phyloP scores from a whole-genome alignment of 2,888 invertebrate genomes.

The Ecliptopera silaceata region DNA sequence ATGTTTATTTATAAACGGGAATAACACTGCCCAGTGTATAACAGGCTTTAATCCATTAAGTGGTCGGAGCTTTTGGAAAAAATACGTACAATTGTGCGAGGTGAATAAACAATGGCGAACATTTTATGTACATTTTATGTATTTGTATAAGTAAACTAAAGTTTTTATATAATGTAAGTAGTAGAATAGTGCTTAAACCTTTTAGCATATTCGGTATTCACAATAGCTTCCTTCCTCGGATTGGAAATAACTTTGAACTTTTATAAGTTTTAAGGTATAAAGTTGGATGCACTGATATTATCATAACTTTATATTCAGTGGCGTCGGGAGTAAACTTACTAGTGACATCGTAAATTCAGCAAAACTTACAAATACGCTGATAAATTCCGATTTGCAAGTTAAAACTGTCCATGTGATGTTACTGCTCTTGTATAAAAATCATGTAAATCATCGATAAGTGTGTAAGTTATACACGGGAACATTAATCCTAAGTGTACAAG shows the following conservation, averaged over 20 bases:
- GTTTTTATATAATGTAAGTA: slow-evolving; percentile 2
- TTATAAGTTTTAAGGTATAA: slow-evolving; percentile 72
- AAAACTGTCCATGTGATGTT: slow-evolving; percentile 63
- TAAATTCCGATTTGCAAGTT: slow-evolving; percentile 71
- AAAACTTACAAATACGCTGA: slow-evolving; percentile 74
- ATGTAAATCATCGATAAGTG: slow-evolving; percentile 40
- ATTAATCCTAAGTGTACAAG: not conserved
- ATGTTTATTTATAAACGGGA: not conserved
- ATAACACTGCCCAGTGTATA: not conserved
- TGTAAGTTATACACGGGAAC: slow-evolving; percentile 2
- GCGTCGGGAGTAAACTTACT: slow-evolving; percentile 69
- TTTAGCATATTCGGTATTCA: slow-evolving; percentile 37
- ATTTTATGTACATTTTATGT: not conserved
- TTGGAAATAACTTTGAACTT: slow-evolving; percentile 64
- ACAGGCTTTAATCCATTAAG: slow-evolving; percentile 2
- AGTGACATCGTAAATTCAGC: slow-evolving; percentile 75
- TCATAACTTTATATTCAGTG: slow-evolving; percentile 80
- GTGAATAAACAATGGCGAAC: slow-evolving; percentile 7
- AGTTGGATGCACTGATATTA: slow-evolving; percentile 71
- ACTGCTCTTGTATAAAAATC: slow-evolving; percentile 47
- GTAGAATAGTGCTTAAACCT: slow-evolving; percentile 25
- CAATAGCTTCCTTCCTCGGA: slow-evolving; percentile 54
- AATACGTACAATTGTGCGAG: slow-evolving; percentile 4
- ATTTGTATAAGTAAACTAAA: no score
- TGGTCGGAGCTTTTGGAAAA: slow-evolving; percentile 6